phyloP scores from a whole-genome alignment of 2,888 invertebrate genomes.

The Sphinx pinastri region DNA sequence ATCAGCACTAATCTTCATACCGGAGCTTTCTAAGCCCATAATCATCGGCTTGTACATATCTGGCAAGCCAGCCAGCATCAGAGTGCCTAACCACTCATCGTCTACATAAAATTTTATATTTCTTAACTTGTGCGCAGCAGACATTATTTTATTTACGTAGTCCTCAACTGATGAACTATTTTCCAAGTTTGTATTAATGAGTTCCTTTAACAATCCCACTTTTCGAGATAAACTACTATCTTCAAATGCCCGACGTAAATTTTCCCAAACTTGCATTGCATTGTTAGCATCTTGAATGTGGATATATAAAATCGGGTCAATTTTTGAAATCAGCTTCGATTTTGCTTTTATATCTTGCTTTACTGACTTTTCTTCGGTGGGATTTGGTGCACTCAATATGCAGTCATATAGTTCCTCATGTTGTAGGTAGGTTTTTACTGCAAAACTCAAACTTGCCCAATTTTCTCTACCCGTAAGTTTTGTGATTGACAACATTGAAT shows the following conservation, averaged over 20 bases:
- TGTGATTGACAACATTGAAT: neutral
- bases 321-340: conserved; percentile 33
- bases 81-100: conserved; percentile 33
- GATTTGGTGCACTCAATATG: neutral
- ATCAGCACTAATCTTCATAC: too few relatives aligned
- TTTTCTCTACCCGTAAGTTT: conserved; percentile 3
- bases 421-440: conserved; percentile 23
- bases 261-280: conserved; percentile 33
- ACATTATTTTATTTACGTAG: conserved; percentile 30
- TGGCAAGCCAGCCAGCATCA: conserved; percentile 10
- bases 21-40: too few relatives aligned
- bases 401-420: conserved; percentile 7
- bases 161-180: conserved; percentile 10
- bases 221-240: neutral
- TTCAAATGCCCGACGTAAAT: conserved; percentile 32
- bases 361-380: conserved; percentile 24
- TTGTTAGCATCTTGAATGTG: conserved; percentile 30
- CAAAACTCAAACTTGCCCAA: conserved; percentile 17
- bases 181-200: conserved; percentile 3
- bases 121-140: conserved; percentile 7
- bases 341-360: conserved; percentile 29
- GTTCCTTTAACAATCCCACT: conserved; percentile 11
- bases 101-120: conserved; percentile 38
- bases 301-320: conserved; percentile 32
- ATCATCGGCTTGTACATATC: conserved; percentile 15